These are phyloP conservation scores for Eilema caniola DNA, from an alignment of 2,888 invertebrate genomes.

Conservation along the genomic window DNA sequence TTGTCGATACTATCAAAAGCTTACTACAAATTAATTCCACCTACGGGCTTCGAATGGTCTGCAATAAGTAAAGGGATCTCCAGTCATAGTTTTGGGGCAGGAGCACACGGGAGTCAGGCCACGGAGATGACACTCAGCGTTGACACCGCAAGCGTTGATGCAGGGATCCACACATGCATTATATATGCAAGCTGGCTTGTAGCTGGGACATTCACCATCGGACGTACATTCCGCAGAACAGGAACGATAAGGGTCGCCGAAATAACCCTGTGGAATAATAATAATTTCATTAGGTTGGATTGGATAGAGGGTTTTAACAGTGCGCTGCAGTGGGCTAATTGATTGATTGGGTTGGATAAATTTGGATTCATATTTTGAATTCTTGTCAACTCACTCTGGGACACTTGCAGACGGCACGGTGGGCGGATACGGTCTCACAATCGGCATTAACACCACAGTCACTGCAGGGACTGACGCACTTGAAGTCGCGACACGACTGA, in stretches of 20 bases:
- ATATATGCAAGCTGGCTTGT: slow-evolving; percentile 93
- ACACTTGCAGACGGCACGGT: slow-evolving; percentile 92
- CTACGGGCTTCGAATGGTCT: slow-evolving; percentile 93
- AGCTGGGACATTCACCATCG: slow-evolving; percentile 92
- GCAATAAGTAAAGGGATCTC: slow-evolving; percentile 94
- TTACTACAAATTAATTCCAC: slow-evolving; percentile 44
- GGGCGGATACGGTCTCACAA: slow-evolving; percentile 91
- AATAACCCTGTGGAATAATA: slow-evolving; percentile 87
- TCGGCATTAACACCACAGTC: slow-evolving; percentile 93
- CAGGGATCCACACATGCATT: slow-evolving; percentile 95
- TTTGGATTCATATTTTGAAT: background rate
- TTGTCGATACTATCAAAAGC: slow-evolving; percentile 19
- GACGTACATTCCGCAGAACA: slow-evolving; percentile 94
- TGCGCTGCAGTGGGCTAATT: too few relatives aligned
- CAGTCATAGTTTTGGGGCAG: slow-evolving; percentile 95
- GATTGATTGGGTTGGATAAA: too few relatives aligned
- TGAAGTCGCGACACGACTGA: slow-evolving; percentile 91
- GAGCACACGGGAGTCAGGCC: slow-evolving; percentile 94
- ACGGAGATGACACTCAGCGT: slow-evolving; percentile 93
- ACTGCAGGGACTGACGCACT: slow-evolving; percentile 92
- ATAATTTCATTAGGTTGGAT: background rate
- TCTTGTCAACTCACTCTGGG: slow-evolving; percentile 86
- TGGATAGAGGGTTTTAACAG: too few relatives aligned
- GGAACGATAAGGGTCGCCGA: slow-evolving; percentile 91
- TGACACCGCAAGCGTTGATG: slow-evolving; percentile 92